phyloP scores from a whole-genome alignment of 2,113 vertebrate genomes.

The Scomber colias region DNA sequence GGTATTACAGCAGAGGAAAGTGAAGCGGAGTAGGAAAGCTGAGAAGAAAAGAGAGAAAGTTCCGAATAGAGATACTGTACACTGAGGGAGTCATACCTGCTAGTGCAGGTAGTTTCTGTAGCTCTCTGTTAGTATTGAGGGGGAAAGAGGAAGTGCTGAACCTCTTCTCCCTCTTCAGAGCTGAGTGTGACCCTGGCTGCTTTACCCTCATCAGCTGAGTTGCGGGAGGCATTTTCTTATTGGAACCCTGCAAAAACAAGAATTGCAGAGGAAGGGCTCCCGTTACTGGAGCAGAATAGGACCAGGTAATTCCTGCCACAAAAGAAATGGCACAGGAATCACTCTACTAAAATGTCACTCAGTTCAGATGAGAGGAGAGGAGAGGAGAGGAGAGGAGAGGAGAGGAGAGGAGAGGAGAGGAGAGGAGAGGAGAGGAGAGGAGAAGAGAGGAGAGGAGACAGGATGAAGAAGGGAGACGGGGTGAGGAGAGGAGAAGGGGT shows the following conservation, averaged over 20 bases:
- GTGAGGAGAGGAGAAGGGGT: not conserved
- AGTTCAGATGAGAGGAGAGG: slow-evolving; percentile 14
- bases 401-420: not conserved
- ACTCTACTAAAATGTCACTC: slow-evolving; percentile 39
- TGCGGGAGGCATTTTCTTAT: slow-evolving; percentile 87
- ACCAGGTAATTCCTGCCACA: slow-evolving; percentile 49
- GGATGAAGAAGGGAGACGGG: not conserved
- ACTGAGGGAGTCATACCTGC: slow-evolving; percentile 85
- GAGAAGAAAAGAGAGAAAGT: not conserved
- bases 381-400: slow-evolving; percentile 2
- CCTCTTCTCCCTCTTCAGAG: slow-evolving; percentile 91
- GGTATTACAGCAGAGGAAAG: not conserved
- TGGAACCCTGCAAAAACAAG: slow-evolving; percentile 85
- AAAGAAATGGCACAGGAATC: slow-evolving; percentile 58
- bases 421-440: not conserved
- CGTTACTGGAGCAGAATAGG: slow-evolving; percentile 58
- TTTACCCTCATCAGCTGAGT: slow-evolving; percentile 91
- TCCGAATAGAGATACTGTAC: not conserved
- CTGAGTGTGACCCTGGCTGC: slow-evolving; percentile 86
- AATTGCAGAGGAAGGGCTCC: slow-evolving; percentile 64
- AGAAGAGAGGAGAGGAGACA: not conserved
- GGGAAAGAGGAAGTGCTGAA: slow-evolving; percentile 92
- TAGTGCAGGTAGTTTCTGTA: slow-evolving; percentile 90
- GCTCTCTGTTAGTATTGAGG: slow-evolving; percentile 92
- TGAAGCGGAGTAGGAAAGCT: not conserved